Conservation (phyloP, 1,140 invertebrate species). For the Microplitis mediator region DNA sequence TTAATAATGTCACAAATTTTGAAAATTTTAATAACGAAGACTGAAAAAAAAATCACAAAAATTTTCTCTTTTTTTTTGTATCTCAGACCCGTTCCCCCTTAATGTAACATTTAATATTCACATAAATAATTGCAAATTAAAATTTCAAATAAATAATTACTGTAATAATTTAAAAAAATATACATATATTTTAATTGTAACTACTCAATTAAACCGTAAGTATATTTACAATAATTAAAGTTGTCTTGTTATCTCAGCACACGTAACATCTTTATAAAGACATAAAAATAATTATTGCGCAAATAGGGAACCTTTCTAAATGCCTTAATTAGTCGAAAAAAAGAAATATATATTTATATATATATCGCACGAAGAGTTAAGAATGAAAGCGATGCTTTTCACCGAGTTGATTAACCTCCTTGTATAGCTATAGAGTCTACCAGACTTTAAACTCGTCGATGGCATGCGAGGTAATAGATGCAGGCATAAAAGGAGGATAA, state of each 20-base stretch:
- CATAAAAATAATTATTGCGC: not conserved
- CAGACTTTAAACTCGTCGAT: slow-evolving; percentile 6
- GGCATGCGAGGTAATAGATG: slow-evolving; percentile 14
- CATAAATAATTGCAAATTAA: too few species aligned
- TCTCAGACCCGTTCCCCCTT: too few species aligned
- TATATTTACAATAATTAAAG: too few species aligned
- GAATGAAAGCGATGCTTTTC: slow-evolving; percentile 23
- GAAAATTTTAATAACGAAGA: too few species aligned
- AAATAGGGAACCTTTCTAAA: slow-evolving; percentile 17
- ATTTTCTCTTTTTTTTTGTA: too few species aligned
- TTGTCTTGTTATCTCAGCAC: not conserved
- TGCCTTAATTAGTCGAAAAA: slow-evolving; percentile 16
- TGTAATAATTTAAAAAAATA: too few species aligned
- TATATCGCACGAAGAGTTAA: slow-evolving; percentile 5
- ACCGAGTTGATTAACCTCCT: slow-evolving; percentile 20
- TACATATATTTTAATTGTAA: too few species aligned
- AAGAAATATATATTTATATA: not conserved
- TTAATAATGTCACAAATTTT: too few species aligned
- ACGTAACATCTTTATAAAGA: not conserved
- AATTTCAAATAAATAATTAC: too few species aligned
- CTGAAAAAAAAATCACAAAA: too few species aligned
- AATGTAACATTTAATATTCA: too few species aligned
- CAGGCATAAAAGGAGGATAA: slow-evolving; percentile 4
- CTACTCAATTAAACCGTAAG: too few species aligned
- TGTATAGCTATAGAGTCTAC: not conserved